Evolutionary conservation across 2,113 vertebrate genomes (phyloP).

Genomic region (Odocoileus hemionus): DNA sequence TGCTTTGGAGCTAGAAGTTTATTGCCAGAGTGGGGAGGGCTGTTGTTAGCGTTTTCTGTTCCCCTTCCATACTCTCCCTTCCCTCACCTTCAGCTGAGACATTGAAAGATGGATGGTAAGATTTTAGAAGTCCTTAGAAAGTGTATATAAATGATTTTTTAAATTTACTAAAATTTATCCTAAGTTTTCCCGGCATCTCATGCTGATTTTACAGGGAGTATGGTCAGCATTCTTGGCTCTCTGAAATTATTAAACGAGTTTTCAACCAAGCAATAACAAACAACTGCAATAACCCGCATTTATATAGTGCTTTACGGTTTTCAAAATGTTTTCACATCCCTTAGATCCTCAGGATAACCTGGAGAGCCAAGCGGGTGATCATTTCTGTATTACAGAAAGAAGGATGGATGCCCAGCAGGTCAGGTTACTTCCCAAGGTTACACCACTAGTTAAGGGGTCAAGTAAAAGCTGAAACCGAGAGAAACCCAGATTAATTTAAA

Average conservation of each 20-base stretch:
- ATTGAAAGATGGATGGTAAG: not conserved
- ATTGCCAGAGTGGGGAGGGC: constrained; percentile 73
- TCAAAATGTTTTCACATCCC: constrained; percentile 39
- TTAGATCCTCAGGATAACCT: not conserved
- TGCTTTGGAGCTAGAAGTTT: constrained; percentile 72
- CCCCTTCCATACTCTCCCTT: not conserved
- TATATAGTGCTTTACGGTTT: constrained; percentile 47
- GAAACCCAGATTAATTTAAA: not conserved
- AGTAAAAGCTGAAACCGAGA: not conserved
- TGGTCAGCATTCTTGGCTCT: not conserved
- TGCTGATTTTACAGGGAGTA: not conserved
- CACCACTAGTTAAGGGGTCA: not conserved
- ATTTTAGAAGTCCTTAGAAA: not conserved
- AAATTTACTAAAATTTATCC: not conserved
- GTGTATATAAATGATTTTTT: not conserved
- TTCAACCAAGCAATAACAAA: constrained; percentile 21
- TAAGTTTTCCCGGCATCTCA: not conserved
- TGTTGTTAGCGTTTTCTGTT: constrained; percentile 49
- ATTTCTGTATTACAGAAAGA: not conserved
- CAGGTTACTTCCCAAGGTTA: not conserved
- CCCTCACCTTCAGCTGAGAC: not conserved
- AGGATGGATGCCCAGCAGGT: not conserved
- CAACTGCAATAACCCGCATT: constrained; percentile 22
- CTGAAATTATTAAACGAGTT: constrained; percentile 2
- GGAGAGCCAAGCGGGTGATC: not conserved